Base-by-base conservation (phyloP, 2,888 invertebrate genomes). In the Lasioglossum villosulum region DNA sequence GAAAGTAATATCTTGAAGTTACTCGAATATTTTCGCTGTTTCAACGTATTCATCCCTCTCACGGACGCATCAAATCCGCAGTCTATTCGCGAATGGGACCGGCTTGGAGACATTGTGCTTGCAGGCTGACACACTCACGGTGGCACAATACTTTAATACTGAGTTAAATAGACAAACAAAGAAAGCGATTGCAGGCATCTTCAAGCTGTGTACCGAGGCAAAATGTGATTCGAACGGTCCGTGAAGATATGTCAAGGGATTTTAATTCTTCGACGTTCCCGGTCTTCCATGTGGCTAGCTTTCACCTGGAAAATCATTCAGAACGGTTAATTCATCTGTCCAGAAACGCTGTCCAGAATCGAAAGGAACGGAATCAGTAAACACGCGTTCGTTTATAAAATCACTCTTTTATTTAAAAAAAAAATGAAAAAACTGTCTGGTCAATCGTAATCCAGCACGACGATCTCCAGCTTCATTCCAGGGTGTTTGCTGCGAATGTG, bases 401-500 rank as follows among this genome's bases (percentile, higher is more conserved):
- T 39, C 23, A 39, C 14, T 12, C 0, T n/a, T 70, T 70, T 70
- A 70, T 70, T 70, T n/a, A 4, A 39, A 2, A 2, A n/a, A 8
- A 30, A 56, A 39, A 23, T 14, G 19, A 4, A 23, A 34, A 42
- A 34, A 6, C 6, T 19, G 19, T 19, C 4, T 73, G 27, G 37
- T n/a, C 88, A 80, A 1, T 82, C 80, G 27, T 81, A 82, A 0
- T 85, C 76, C 2, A 89, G 84, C 23, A 79, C 78, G 4, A 88
- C 63, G 30, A 90, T 71, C 39, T 88, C 80, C 27, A 81, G 75
- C 37, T 87, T 87, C 74, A 12, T 72, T 52, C 90, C 88, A 4
- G 86, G 90, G 88, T 94, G 93, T n/a, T 90, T 89, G 34, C 39
- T 59, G 30, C 93, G 89, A 77, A 93, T 91, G 52, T 93, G 93